Evolutionary conservation across 2,113 vertebrate species (phyloP), one percentile per base, ranked within the genome.

Genomic region (Phrynosoma platyrhinos): DNA sequence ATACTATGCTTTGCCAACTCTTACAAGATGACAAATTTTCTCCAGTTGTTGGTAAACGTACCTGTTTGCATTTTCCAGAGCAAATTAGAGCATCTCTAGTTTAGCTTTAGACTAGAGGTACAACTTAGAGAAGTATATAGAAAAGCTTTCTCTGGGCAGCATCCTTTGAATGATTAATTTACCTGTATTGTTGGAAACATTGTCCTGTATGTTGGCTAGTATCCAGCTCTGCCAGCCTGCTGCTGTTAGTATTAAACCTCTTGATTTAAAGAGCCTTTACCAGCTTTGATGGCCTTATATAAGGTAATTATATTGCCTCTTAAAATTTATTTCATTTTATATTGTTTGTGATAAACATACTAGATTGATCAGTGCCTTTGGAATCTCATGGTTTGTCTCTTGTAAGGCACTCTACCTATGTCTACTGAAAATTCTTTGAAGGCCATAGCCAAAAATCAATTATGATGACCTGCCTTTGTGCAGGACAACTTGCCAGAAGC

Each of bases 251-350:
- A 55, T 74, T 55, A 55, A 84, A 55, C 47, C 30, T 72, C 69
- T 84, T 84, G 30, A 83, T 83, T 75, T 72, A 83, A 72, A 83
- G 82, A 55, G 82, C 66, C 47, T 83, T 83, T 53, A 83, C 21
- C 9, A 83, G 68, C 18, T 30, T 74, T 55, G 18, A 32, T 25
- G 12, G 4, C 10, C 68, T 84, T 55, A 40, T 3, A 20, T 83
- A 83, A 69, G 14, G 25, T 83, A 69, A 68, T 66, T 40, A 20
- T 42, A 52, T 52, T 58, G 27, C 4, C 64, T 68, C 23, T 30
- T 47, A 1, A 64, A 32, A 30, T 32, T 30, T 72, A n/a, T 10
- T 79, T 68, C 23, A 27, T 68, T 27, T 62, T 62, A 62, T 62
- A 62, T 58, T 32, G 30, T 82, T 42, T 68, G 9, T 21, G 62